phyloP scores from a whole-genome alignment of 2,888 invertebrate genomes.

The Pharmacophagus antenor region DNA sequence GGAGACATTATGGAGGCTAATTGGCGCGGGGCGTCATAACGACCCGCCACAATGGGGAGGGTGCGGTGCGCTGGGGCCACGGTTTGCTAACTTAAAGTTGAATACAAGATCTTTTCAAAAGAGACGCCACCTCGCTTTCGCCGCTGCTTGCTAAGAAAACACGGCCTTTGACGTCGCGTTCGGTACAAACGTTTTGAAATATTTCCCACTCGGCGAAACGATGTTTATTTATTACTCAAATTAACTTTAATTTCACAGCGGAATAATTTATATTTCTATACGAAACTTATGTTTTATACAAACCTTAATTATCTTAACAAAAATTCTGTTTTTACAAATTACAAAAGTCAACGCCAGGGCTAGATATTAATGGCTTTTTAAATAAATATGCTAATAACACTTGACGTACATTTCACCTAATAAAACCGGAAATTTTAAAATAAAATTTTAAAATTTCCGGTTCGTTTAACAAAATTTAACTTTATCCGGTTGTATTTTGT shows the following conservation, averaged over 20 bases:
- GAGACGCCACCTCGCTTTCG: conserved; percentile 9
- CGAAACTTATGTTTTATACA: background rate
- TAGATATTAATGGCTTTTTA: background rate
- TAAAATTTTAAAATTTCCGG: background rate
- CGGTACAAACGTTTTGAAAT: conserved; percentile 5
- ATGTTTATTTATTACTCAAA: too few relatives aligned
- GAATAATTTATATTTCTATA: background rate
- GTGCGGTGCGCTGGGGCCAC: conserved; percentile 19
- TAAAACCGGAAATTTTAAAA: too few relatives aligned
- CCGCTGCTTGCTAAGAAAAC: conserved; percentile 16
- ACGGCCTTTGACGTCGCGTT: conserved; percentile 7
- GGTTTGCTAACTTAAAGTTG: conserved; percentile 7
- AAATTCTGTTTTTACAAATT: background rate
- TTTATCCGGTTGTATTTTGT: conserved; percentile 1
- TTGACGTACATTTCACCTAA: too few relatives aligned
- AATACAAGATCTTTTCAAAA: conserved; percentile 13
- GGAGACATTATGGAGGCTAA: conserved; percentile 57
- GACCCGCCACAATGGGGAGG: conserved; percentile 45
- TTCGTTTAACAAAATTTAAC: background rate
- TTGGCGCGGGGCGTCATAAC: conserved; percentile 58
- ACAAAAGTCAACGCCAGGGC: background rate
- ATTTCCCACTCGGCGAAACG: too few relatives aligned
- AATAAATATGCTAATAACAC: background rate
- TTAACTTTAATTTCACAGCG: background rate
- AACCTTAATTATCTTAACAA: background rate